Base-by-base conservation (phyloP, 2,113 vertebrate species). In the Actinemys pallida region DNA sequence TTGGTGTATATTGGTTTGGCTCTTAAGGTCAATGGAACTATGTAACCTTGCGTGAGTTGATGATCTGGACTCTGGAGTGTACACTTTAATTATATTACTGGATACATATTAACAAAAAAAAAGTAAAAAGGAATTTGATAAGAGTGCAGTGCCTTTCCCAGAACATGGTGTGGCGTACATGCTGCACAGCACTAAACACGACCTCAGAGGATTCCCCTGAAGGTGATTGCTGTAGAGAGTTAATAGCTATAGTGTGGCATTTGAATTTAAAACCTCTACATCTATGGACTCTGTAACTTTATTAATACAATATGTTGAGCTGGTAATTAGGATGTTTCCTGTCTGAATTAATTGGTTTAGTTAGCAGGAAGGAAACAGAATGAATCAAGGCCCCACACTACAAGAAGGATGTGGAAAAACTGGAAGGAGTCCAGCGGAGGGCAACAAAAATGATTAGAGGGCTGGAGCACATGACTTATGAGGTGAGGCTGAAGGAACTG, bases 41-140 rank as follows among this genome's bases (percentile, higher is more conserved):
- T 76, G 17, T 22, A 89, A 84, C 57, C 84, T 83, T 84, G 81
- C 52, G 45, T 39, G 90, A 95, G 88, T 47, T 47, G 10, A 92
- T 82, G 27, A 39, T 54, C 88, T 90, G 42, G 10, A 72, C 83
- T n/a, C 45, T 65, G 42, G 56, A 56, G 17, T 62, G 57, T 72
- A 45, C 83, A 79, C 52, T 65, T 92, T 88, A 57, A 65, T 75
- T 88, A 42, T 82, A 92, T 92, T 96, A 94, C 90, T 69, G 79
- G 87, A 59, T 62, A 91, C 2, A 1, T 35, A 47, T 85, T 76
- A 94, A 90, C 45, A 3, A 92, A 79, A 93, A 92, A 93, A 92
- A 93, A 76, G 24, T 45, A 79, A 47, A 31, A 88, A 69, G 52
- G 47, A 39, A 79, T 88, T 92, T 87, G 50, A 47, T 79, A 83